Conservation (phyloP, 1,140 invertebrate species). For the Heliconius congener region DNA sequence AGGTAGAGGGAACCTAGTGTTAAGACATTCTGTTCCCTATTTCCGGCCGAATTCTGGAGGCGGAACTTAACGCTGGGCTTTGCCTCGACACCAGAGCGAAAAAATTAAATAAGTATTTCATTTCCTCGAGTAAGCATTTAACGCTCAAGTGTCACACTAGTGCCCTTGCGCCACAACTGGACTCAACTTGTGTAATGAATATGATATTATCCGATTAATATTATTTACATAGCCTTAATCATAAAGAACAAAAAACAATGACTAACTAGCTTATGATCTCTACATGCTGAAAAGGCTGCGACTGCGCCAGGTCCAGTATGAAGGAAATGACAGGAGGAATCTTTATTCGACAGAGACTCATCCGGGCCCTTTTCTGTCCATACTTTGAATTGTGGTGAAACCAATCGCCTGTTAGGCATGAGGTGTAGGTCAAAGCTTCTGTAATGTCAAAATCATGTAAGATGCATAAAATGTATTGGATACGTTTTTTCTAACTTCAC, state of each 20-base stretch:
- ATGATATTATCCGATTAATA: not conserved
- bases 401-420: constrained; percentile 71
- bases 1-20: too few species aligned
- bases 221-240: not conserved
- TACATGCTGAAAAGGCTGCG: constrained; percentile 77
- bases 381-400: constrained; percentile 73
- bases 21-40: too few species aligned
- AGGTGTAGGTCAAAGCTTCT: constrained; percentile 75
- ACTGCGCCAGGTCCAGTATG: constrained; percentile 66
- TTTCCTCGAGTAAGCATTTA: too few species aligned
- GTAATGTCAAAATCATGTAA: constrained; percentile 38
- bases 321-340: constrained; percentile 73
- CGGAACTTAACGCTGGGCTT: too few species aligned
- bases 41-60: too few species aligned
- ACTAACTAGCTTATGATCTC: constrained; percentile 72
- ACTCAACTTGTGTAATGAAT: too few species aligned
- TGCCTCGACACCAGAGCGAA: too few species aligned
- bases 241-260: constrained; percentile 2
- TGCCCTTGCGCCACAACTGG: too few species aligned
- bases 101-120: too few species aligned
- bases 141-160: too few species aligned
- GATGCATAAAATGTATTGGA: not conserved
- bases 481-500: not conserved
- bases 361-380: constrained; percentile 67
- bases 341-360: constrained; percentile 53